Evolutionary conservation across 2,113 vertebrate species (phyloP), one percentile per base, ranked within the genome.

Genomic region (Pipa parva): DNA sequence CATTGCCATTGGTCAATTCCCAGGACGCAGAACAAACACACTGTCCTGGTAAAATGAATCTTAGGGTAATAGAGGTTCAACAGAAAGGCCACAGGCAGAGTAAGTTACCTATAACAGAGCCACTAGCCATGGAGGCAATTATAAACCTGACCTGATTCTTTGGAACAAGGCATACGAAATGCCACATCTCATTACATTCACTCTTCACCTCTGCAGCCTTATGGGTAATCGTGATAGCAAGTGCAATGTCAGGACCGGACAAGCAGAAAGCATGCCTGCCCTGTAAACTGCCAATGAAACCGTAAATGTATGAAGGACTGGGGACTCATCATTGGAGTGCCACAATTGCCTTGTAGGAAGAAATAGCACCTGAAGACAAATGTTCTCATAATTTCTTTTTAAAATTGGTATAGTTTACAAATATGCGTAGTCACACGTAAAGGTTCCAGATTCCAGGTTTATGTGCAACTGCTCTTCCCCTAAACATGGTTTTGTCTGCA

Each of bases 91-190:
- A 74, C 56, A 26, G n/a, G n/a, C 74, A 78, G 73, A 77, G 22
- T 65, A 79, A 68, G 75, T 77, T 73, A 66, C 74, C 77, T 76
- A 77, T 80, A 80, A 75, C 55, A 49, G 57, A 82, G 78, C 72
- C 36, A 0, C 6, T 9, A 76, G 76, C 71, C 77, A 79, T 75
- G 74, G 72, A 75, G 66, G 59, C 60, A 71, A 81, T 81, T 87
- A 81, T 86, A 83, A 91, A 91, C 86, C 84, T 93, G 92, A 93
- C 91, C 91, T 90, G 93, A 80, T 92, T 94, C 88, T 77, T 57
- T 56, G 72, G 77, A 78, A 77, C 81, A 90, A 87, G 85, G 72
- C 80, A 79, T 78, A 84, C 8, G 78, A 65, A 75, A 87, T 61
- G 91, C 84, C 92, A 91, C 87, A 84, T 83, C 74, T 78, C 72